Evolutionary conservation across 2,888 invertebrate genomes (phyloP).

Genomic region (Seladonia tumulorum): DNA sequence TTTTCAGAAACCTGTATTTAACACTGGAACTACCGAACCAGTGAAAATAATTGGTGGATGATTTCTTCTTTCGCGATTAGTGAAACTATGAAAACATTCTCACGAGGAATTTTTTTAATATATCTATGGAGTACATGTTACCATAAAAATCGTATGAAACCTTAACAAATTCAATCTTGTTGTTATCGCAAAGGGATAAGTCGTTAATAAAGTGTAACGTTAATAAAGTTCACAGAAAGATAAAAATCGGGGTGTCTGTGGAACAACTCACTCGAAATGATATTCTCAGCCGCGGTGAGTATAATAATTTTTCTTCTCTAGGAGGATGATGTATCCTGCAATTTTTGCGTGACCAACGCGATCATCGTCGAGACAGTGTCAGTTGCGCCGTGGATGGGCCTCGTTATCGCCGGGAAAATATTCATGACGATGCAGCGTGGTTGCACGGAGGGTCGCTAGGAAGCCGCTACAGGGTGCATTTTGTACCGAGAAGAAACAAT

Average conservation of each 20-base stretch:
- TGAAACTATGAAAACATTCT: too few relatives aligned
- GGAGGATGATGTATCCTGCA: neutral
- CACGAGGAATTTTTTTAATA: too few relatives aligned
- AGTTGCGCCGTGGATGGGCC: neutral
- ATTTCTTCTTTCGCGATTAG: too few relatives aligned
- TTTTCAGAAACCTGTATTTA: neutral
- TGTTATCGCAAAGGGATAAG: too few relatives aligned
- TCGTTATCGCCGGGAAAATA: constrained; percentile 46
- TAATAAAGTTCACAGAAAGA: too few relatives aligned
- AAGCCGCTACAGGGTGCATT: constrained; percentile 62
- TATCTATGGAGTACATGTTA: too few relatives aligned
- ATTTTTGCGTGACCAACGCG: constrained; percentile 20
- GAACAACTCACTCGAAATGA: neutral
- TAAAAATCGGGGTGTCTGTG: neutral
- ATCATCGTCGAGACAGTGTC: neutral
- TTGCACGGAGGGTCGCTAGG: constrained; percentile 40
- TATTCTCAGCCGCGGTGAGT: neutral
- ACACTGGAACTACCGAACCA: too few relatives aligned
- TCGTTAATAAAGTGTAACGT: too few relatives aligned
- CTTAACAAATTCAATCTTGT: too few relatives aligned
- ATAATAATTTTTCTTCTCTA: neutral
- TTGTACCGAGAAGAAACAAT: constrained; percentile 70
- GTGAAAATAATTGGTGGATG: too few relatives aligned
- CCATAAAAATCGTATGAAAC: too few relatives aligned
- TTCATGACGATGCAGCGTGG: constrained; percentile 37